Conservation (phyloP, 2,113 vertebrate species). For the Erythrocebus patas region DNA sequence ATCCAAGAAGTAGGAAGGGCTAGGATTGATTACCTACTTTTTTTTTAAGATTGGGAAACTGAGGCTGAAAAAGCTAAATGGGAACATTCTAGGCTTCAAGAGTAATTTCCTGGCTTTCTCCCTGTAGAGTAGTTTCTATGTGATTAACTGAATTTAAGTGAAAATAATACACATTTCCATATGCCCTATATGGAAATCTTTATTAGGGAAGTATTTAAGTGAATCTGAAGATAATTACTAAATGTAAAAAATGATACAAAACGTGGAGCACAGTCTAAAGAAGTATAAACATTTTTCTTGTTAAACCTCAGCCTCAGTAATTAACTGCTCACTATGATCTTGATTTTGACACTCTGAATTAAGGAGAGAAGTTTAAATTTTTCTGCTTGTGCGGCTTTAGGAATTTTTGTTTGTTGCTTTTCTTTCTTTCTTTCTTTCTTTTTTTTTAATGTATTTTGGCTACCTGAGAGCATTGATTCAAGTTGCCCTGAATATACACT, state of each 20-base stretch:
- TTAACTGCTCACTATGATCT: not conserved
- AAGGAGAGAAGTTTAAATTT: constrained; percentile 5
- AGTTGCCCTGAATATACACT: too few species aligned
- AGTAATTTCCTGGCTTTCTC: not conserved
- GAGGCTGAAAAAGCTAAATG: not conserved
- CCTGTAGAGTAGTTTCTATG: not conserved
- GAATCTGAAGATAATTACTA: constrained; percentile 23
- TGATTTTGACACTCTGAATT: not conserved
- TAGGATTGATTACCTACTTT: not conserved
- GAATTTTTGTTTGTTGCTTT: not conserved
- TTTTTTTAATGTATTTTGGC: too few species aligned
- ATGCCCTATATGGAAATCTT: not conserved
- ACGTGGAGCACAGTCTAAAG: not conserved
- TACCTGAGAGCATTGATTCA: too few species aligned
- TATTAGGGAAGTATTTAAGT: not conserved
- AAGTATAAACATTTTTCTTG: not conserved
- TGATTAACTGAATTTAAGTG: not conserved
- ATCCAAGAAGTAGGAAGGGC: not conserved
- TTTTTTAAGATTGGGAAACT: not conserved
- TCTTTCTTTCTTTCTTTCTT: too few species aligned
- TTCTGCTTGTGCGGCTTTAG: not conserved
- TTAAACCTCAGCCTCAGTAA: not conserved
- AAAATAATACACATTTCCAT: not conserved
- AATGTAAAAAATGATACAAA: not conserved
- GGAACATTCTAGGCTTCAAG: not conserved